Base-by-base conservation (phyloP, 2,888 invertebrate species). In the Anarsia innoxiella region DNA sequence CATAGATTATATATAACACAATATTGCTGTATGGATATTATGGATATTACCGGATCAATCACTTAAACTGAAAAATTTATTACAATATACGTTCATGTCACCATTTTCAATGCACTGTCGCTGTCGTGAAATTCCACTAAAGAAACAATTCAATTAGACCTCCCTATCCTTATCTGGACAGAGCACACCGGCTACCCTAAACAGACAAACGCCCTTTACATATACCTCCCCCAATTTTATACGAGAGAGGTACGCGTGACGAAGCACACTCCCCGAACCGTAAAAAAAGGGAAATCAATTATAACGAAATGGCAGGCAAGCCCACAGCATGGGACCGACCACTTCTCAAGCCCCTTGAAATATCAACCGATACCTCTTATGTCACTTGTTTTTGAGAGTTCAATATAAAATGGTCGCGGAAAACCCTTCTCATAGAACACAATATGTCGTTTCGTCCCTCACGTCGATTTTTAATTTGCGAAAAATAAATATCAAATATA, bases 221-320 rank as follows among this genome's bases (percentile, higher is more conserved):
- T 42, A 44, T 39, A 26, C 43, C 40, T 42, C 50, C 58, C 62
- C 60, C 62, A 59, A 61, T 54, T 69, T 68, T 63, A 56, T 53
- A 53, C 33, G 55, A 56, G n/a, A n/a, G 58, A 51, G 51, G 56
- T 57, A 59, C 60, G 64, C 71, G 64, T 67, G 67, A 66, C 66
- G 60, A 53, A 56, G 60, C 69, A 63, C 59, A 66, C 64, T 65
- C 71, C 56, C 56, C 70, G 71, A 64, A 69, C 74, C 79, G 72
- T 77, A 71, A 78, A 79, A 39, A 78, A 77, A 73, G 70, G 74
- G 69, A 72, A 80, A 82, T 78, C 80, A 83, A 79, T 80, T 80
- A 79, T 73, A 73, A 59, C 70, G 64, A 76, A 75, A 74, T 77
- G 72, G 70, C 74, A 69, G 64, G 61, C 74, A 69, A 64, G 61